Conservation (phyloP, 1,140 invertebrate species). For the Drosophila albomicans region DNA sequence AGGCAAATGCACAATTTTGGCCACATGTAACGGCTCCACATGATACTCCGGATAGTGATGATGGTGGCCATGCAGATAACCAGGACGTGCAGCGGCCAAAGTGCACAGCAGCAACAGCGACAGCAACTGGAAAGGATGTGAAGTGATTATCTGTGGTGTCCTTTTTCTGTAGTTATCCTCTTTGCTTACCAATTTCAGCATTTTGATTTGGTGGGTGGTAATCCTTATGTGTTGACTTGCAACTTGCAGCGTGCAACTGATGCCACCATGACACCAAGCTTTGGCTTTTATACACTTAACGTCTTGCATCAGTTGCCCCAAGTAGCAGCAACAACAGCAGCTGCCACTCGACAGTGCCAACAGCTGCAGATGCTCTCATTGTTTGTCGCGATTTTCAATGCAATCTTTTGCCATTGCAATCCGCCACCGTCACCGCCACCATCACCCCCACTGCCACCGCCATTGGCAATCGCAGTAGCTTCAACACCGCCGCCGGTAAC, state of each 20-base stretch:
- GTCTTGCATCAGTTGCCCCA: conserved; percentile 64
- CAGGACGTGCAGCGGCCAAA: conserved; percentile 70
- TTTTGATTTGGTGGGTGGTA: conserved; percentile 43
- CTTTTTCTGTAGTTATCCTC: neutral
- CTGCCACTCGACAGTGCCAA: conserved; percentile 34
- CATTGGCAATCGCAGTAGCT: conserved; percentile 1
- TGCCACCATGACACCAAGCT: conserved; percentile 57
- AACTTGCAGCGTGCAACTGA: conserved; percentile 69
- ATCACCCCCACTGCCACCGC: conserved; percentile 1
- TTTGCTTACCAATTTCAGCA: conserved; percentile 76
- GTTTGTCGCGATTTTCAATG: conserved; percentile 53
- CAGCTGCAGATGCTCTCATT: conserved; percentile 77
- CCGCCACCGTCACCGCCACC: neutral
- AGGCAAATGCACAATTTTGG: conserved; percentile 77
- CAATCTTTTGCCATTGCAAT: conserved; percentile 10
- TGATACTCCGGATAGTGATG: conserved; percentile 78
- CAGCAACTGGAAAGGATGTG: conserved; percentile 44
- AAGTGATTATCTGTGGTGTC: neutral
- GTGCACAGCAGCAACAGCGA: conserved; percentile 59
- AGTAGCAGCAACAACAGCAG: conserved; percentile 47
- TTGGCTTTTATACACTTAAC: conserved; percentile 72
- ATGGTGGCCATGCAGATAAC: conserved; percentile 76
- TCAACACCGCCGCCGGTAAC: conserved; percentile 17
- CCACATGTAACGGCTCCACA: conserved; percentile 75
- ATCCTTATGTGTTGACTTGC: conserved; percentile 53